Conservation (phyloP, 2,797 vertebrate genomes). For the Neostethus bicornis region DNA sequence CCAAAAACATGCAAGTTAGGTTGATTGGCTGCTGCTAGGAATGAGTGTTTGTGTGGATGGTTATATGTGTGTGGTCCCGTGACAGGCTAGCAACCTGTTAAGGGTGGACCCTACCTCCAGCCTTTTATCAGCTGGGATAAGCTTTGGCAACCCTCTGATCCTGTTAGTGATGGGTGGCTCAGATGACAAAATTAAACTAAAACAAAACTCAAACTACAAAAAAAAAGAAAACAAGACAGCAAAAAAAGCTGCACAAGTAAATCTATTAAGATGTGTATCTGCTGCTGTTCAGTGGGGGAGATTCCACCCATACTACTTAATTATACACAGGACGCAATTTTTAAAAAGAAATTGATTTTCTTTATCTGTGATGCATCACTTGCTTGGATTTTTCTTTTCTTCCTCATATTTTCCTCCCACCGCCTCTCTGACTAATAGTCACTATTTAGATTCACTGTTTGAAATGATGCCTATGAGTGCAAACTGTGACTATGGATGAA, state of each 20-base stretch:
- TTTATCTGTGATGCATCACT: conserved; percentile 37
- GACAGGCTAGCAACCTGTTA: no score
- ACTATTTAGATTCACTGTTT: conserved; percentile 59
- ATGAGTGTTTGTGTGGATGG: no score
- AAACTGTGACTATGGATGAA: conserved; percentile 26
- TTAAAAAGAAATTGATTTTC: conserved; percentile 18
- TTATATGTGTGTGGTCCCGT: no score
- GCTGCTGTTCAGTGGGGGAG: neutral
- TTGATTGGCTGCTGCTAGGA: no score
- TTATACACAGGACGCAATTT: conserved; percentile 3
- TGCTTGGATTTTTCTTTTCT: conserved; percentile 29
- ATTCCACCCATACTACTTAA: neutral
- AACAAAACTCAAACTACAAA: neutral
- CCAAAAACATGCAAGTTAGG: no score
- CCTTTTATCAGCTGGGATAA: no score
- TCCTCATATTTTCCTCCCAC: conserved; percentile 2
- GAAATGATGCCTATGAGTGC: conserved; percentile 51
- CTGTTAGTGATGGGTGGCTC: no score
- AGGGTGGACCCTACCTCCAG: no score
- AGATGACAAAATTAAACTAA: no score
- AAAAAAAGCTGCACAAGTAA: neutral
- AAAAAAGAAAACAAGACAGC: no score
- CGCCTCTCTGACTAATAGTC: conserved; percentile 53
- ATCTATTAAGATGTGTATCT: neutral
- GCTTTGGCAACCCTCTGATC: no score